Evolutionary conservation across 2,888 invertebrate species (phyloP).

Genomic region (Harmothoe impar): DNA sequence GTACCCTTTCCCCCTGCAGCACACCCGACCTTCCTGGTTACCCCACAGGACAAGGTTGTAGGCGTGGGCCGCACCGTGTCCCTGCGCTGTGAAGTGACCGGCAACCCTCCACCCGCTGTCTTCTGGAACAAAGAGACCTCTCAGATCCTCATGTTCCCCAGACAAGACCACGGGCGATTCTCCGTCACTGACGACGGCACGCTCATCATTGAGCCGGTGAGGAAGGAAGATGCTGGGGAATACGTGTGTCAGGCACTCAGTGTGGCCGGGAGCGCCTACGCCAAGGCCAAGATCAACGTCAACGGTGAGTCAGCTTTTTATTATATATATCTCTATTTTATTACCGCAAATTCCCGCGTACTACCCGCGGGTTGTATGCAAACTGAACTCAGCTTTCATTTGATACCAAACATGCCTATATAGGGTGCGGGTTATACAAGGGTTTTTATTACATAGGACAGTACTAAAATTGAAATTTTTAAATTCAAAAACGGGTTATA

Average conservation of each 20-base stretch:
- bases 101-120: slow-evolving; percentile 72
- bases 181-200: slow-evolving; percentile 89
- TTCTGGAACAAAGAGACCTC: slow-evolving; percentile 72
- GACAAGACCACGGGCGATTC: slow-evolving; percentile 87
- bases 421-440: no score
- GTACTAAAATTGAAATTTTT: no score
- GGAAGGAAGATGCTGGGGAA: slow-evolving; percentile 71
- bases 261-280: slow-evolving; percentile 75
- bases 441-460: no score
- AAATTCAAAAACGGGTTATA: no score
- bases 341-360: no score
- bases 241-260: slow-evolving; percentile 85
- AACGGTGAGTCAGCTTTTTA: slow-evolving; percentile 74
- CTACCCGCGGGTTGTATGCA: no score
- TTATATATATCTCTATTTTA: slow-evolving; percentile 31
- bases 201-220: slow-evolving; percentile 71
- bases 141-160: slow-evolving; percentile 84
- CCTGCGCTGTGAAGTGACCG: slow-evolving; percentile 72
- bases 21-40: slow-evolving; percentile 71
- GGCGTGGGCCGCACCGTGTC: slow-evolving; percentile 70
- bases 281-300: slow-evolving; percentile 78
- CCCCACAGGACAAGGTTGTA: slow-evolving; percentile 71
- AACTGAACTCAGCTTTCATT: no score
- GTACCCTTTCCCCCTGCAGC: slow-evolving; percentile 67
- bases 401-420: no score